Conservation (phyloP, 2,113 vertebrate genomes). For the Sminthopsis crassicaudata region DNA sequence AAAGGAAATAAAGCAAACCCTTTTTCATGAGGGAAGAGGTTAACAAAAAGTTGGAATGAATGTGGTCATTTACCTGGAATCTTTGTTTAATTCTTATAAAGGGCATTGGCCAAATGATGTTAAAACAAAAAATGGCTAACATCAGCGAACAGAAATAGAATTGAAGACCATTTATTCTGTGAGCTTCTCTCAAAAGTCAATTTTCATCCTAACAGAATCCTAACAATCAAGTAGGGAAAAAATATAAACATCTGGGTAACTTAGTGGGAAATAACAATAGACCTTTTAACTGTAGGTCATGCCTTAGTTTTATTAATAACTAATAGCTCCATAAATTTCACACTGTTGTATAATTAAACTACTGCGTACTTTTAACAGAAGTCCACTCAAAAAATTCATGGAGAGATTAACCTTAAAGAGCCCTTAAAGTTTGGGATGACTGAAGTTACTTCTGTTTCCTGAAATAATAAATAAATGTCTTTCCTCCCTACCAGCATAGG, state of each 20-base stretch:
- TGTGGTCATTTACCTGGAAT: not conserved
- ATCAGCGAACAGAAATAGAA: not conserved
- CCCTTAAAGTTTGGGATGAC: not conserved
- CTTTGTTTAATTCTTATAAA: conserved; percentile 20
- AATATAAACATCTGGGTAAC: not conserved
- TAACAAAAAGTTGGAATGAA: conserved; percentile 21
- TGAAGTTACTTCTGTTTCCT: not conserved
- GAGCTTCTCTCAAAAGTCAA: conserved; percentile 1
- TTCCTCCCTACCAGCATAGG: fast-evolving
- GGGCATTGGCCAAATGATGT: not conserved
- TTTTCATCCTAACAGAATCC: not conserved
- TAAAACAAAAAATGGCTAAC: not conserved
- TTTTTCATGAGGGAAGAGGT: not conserved
- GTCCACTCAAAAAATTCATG: not conserved
- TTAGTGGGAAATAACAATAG: conserved; percentile 10
- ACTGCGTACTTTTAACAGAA: conserved; percentile 30
- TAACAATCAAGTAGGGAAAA: not conserved
- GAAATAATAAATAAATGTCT: conserved; percentile 50
- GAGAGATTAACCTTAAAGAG: not conserved
- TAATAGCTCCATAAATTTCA: not conserved
- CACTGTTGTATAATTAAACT: conserved; percentile 17
- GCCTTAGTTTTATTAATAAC: conserved; percentile 37
- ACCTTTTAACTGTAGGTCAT: not conserved
- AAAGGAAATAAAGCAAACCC: not conserved
- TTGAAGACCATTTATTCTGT: not conserved